Percentiles rank a stretch among this genome's conserved stretches.
phyloP scores from a whole-genome alignment of 2,888 invertebrate species.

The Ophion costatus region DNA sequence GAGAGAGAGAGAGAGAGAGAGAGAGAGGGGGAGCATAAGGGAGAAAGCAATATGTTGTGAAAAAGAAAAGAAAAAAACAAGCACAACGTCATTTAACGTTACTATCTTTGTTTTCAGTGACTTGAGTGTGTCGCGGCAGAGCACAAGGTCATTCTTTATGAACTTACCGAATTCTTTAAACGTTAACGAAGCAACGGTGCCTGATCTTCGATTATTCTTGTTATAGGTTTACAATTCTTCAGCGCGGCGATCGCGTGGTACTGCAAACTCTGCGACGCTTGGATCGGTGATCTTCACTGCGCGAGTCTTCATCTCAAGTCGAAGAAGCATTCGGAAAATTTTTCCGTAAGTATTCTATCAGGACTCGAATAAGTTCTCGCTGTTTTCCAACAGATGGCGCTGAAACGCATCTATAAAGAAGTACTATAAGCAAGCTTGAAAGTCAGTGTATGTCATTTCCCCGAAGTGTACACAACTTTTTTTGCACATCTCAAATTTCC shows the following conservation, averaged over 20 bases:
- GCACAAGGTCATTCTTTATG: slow-evolving; percentile 82
- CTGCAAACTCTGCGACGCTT: slow-evolving; percentile 93
- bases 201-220: slow-evolving; percentile 72
- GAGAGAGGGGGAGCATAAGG: neutral
- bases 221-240: slow-evolving; percentile 93
- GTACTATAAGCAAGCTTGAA: no score
- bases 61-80: slow-evolving; percentile 32
- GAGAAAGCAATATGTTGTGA: slow-evolving; percentile 43
- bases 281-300: slow-evolving; percentile 95
- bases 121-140: slow-evolving; percentile 80
- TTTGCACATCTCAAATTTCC: no score
- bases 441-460: no score
- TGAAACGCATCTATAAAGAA: no score
- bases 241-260: slow-evolving; percentile 95
- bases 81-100: slow-evolving; percentile 67
- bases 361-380: no score
- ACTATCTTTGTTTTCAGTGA: slow-evolving; percentile 80
- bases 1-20: slow-evolving; percentile 20
- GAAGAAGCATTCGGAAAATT: slow-evolving; percentile 91
- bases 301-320: slow-evolving; percentile 94
- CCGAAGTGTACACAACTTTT: no score
- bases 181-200: slow-evolving; percentile 72
- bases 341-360: slow-evolving; percentile 87
- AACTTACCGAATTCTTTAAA: slow-evolving; percentile 76
- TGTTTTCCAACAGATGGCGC: no score